These are phyloP conservation scores for Spodoptera picta DNA, from an alignment of 2,888 invertebrate species.

Conservation along the genomic window DNA sequence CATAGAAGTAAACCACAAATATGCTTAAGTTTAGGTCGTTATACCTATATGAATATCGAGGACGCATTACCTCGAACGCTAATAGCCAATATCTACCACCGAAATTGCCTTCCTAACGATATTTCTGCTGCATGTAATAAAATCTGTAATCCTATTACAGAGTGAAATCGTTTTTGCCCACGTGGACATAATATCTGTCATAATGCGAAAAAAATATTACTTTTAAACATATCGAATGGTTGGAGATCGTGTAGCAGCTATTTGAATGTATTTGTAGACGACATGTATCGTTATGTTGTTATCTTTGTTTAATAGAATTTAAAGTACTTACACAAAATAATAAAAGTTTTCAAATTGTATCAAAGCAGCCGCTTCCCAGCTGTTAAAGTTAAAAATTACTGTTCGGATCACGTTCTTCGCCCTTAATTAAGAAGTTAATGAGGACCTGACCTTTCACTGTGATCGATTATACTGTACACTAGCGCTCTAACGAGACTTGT, in stretches of 20 bases:
- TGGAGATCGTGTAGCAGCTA: no score
- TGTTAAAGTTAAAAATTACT: conserved; percentile 67
- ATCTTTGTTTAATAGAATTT: conserved; percentile 47
- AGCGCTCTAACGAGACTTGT: conserved; percentile 54
- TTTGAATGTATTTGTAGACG: no score
- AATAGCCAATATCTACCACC: conserved; percentile 87
- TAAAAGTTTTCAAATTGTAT: conserved; percentile 55
- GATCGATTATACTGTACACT: conserved; percentile 73
- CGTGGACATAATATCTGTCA: conserved; percentile 68
- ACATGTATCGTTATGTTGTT: no score
- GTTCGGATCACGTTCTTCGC: conserved; percentile 74
- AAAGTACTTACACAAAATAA: conserved; percentile 51
- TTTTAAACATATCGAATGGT: no score
- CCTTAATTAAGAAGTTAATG: conserved; percentile 86
- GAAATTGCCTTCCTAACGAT: conserved; percentile 87
- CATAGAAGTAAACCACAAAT: conserved; percentile 70
- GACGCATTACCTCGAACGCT: conserved; percentile 81
- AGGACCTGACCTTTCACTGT: conserved; percentile 72
- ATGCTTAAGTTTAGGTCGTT: conserved; percentile 75
- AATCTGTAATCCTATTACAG: conserved; percentile 84
- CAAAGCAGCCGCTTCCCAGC: conserved; percentile 41
- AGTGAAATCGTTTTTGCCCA: conserved; percentile 74
- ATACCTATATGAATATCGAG: conserved; percentile 81
- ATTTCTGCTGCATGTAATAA: conserved; percentile 86
- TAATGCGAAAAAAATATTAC: conserved; percentile 54